Percentiles rank a stretch among this genome's conserved stretches.
Conservation (phyloP, 2,113 vertebrate genomes). For the Xenus cinereus region DNA sequence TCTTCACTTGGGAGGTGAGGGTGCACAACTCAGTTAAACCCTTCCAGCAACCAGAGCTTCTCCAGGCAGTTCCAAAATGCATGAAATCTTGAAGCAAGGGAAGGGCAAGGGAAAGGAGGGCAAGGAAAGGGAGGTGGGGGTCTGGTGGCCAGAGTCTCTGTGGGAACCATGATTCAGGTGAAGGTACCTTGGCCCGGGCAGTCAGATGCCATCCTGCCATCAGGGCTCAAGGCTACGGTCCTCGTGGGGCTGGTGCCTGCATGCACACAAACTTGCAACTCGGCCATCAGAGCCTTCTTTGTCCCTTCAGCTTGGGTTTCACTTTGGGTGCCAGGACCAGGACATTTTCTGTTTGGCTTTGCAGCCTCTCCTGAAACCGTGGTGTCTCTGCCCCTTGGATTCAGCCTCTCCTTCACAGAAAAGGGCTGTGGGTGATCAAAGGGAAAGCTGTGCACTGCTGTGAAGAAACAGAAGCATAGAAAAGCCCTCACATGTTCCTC, state of each 20-base stretch:
- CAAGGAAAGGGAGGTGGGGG: background rate
- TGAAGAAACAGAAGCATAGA: no score
- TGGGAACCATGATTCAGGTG: background rate
- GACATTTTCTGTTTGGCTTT: background rate
- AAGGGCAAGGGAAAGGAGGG: background rate
- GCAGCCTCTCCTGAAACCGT: background rate
- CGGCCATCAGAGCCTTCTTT: background rate
- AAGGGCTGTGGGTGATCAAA: background rate
- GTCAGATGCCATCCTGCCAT: accelerated
- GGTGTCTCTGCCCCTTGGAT: background rate
- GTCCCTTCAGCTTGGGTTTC: background rate
- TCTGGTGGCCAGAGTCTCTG: background rate
- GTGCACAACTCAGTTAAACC: no score
- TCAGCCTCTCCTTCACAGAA: background rate
- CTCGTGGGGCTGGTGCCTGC: background rate
- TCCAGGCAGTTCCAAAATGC: background rate
- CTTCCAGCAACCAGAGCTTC: background rate
- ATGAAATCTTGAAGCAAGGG: background rate
- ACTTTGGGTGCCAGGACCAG: background rate
- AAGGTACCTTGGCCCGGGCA: background rate
- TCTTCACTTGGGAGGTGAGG: background rate
- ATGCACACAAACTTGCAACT: no score
- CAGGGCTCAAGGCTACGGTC: background rate
- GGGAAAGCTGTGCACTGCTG: background rate
- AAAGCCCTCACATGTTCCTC: background rate